Base-by-base conservation (phyloP, 2,113 vertebrate genomes). In the Triplophysa tibetana region DNA sequence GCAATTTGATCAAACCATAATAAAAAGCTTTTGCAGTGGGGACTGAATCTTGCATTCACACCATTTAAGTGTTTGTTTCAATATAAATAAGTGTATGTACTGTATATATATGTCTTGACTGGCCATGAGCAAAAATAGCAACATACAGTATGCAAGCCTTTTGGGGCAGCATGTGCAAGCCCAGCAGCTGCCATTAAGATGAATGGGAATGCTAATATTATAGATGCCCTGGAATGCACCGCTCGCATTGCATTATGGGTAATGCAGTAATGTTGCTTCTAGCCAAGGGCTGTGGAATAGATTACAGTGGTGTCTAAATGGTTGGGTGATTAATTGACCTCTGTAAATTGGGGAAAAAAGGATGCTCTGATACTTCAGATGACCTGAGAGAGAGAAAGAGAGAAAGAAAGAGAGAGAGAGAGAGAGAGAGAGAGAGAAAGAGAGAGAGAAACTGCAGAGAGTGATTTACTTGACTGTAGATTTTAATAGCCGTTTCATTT, bases 391-490 rank as follows among this genome's bases (percentile, higher is more conserved):
- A 43, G 33, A 29, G 48, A 41, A 54, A 78, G 23, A 33, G 41
- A 56, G 1, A 24, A 2, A 24, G 24, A 24, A 2, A 24, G 24
- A 24, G 24, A 24, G 24, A 24, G 24, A 24, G 1, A 2, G 29
- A 79, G 4, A 66, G 54, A 45, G 13, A 23, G 9, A 11, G 43
- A 45, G 43, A 45, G 43, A 45, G 43, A 45, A 19, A 45, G 8
- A 45, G 8, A 45, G 4, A 45, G 10, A 66, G 64, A 70, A 19
- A 2, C 23, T 69, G 13, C 84, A 81, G 68, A 84, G 81, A 50
- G 65, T 45, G 85, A 88, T 88, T 85, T 79, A 75, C 85, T 83
- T 87, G 72, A 78, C 84, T 84, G 69, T 62, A 45, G 70, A 45
- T 75, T 84, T 87, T 84, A 86, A 86, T 78, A 84, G 82, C 73